Base-by-base conservation (phyloP, 2,888 invertebrate genomes). In the Galerucella calmariensis region DNA sequence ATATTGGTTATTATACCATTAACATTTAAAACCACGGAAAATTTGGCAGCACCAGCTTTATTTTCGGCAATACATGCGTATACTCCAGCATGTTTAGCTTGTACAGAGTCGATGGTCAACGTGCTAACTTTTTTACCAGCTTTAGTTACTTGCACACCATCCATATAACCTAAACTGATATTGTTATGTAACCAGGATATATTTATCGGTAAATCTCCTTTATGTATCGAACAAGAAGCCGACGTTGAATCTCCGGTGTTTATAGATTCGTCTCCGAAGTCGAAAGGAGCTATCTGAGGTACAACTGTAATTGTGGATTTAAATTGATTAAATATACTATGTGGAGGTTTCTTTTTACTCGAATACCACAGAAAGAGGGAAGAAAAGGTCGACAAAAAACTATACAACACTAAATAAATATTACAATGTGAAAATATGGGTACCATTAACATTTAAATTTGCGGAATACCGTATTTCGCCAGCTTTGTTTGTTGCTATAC, bases 231-330 rank as follows among this genome's bases (percentile, higher is more conserved):
- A 84, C 94, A 94, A 70, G 91, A 91, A 16, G 91, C 88, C 77
- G 92, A 91, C 65, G 92, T 91, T 83, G 92, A 89, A 86, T 94
- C 94, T 81, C 93, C 92, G 78, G 92, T 92, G 87, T 93, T 93
- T 48, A 90, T 87, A 58, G 89, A 87, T 61, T 88, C 88, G 67
- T 90, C 90, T 72, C 90, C 89, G 82, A 91, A 90, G 72, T 88
- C 87, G 81, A 91, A 91, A 67, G 90, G 90, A 74, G 89, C 86
- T 79, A 91, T 90, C 86, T 90, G 90, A 61, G 91, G 91, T 69
- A 90, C 85, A 48, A 85, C 82, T 82, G 75, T 63, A 76, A 74
- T 46, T 35, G 73, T 16, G 16, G 27, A 27, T 27, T 27, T 27
- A 27, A 27, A 27, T 27, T 27, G 27, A 27, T 5, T 8, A 6